These are phyloP conservation scores for Leptinotarsa juncta DNA, from an alignment of 2,888 invertebrate genomes.

Conservation along the genomic window DNA sequence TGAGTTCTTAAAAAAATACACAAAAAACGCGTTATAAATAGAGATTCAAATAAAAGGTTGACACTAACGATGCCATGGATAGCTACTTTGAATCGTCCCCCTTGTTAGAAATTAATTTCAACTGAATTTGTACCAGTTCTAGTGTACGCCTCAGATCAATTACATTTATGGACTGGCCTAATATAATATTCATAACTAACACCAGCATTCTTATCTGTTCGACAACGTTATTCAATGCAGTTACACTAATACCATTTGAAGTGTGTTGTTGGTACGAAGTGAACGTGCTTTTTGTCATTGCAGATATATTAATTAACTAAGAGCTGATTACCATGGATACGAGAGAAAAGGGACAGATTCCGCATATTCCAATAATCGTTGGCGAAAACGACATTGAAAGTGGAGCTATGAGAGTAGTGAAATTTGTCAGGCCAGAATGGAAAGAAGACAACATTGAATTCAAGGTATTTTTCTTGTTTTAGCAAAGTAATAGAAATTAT, in stretches of 20 bases:
- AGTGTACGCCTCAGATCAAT: background rate
- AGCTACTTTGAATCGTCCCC: too few relatives aligned
- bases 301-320: background rate
- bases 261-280: background rate
- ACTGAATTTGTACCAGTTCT: too few relatives aligned
- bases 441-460: slow-evolving; percentile 72
- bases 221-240: background rate
- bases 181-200: background rate
- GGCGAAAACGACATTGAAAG: slow-evolving; percentile 75
- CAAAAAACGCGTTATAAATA: too few relatives aligned
- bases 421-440: slow-evolving; percentile 80
- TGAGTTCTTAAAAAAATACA: too few relatives aligned
- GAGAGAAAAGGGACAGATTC: background rate
- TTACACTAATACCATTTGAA: background rate
- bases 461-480: slow-evolving; percentile 71
- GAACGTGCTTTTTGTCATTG: slow-evolving; percentile 5
- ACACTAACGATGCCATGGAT: too few relatives aligned
- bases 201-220: slow-evolving; percentile 5
- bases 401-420: slow-evolving; percentile 77
- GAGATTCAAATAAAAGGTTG: too few relatives aligned
- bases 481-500: too few relatives aligned
- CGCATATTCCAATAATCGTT: slow-evolving; percentile 52
- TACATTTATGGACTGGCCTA: background rate
- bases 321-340: slow-evolving; percentile 18
- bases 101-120: too few relatives aligned